Percentiles rank a stretch among this genome's conserved stretches.
Conservation (phyloP, 1,140 invertebrate species). For the Heliothis virescens region DNA sequence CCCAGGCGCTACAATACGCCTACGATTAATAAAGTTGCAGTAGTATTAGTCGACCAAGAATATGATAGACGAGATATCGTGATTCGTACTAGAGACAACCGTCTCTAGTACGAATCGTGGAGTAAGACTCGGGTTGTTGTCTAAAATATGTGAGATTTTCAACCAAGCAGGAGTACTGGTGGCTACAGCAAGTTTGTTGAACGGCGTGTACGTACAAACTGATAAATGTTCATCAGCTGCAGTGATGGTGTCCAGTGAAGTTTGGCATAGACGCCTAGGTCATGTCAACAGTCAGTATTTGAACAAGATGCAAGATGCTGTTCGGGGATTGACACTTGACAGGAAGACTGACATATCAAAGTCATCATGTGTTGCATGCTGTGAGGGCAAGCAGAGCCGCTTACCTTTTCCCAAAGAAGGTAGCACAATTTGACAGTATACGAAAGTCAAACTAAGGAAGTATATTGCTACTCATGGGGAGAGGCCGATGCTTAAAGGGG, state of each 20-base stretch:
- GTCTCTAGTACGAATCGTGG: no score
- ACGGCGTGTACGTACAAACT: conserved; percentile 28
- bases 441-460: not conserved
- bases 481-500: conserved; percentile 74
- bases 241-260: not conserved
- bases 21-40: conserved; percentile 59
- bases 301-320: conserved; percentile 31
- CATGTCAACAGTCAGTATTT: conserved; percentile 29
- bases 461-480: conserved; percentile 60
- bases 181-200: conserved; percentile 24
- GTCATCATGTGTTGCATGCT: conserved; percentile 28
- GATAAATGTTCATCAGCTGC: not conserved
- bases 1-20: conserved; percentile 74
- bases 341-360: conserved; percentile 29
- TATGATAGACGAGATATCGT: conserved; percentile 50
- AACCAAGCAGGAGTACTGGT: conserved; percentile 22
- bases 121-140: no score
- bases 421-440: conserved; percentile 1
- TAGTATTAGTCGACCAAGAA: conserved; percentile 73
- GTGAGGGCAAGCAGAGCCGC: conserved; percentile 37
- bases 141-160: conserved; percentile 27
- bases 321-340: conserved; percentile 11
- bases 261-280: conserved; percentile 33
- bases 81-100: conserved; percentile 38
- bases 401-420: conserved; percentile 40